Base-by-base conservation (phyloP, 2,113 vertebrate species). In the Sapayoa aenigma region DNA sequence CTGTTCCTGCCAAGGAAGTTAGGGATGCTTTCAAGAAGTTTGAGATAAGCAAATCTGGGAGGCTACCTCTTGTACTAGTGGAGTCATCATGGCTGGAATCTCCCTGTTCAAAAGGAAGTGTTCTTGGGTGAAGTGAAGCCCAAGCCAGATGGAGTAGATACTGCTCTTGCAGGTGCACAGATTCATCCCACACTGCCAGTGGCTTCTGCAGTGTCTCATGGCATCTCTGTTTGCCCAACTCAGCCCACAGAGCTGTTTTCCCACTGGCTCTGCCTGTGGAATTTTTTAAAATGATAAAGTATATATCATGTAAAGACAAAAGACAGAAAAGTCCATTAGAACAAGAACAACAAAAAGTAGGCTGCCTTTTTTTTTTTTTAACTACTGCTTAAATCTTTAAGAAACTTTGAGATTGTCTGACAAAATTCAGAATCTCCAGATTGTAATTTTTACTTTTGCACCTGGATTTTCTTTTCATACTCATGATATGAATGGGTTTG, bases 21-120 rank as follows among this genome's bases (percentile, higher is more conserved):
- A 31, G 56, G 59, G 90, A 41, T 84, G 89, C 73, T 95, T 91
- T 95, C 76, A 90, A 65, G 69, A n/a, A 59, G 84, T 24, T 28
- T 31, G 56, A 88, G 95, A 93, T 94, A 96, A 84, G 76, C 68
- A 90, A 44, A 92, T 68, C 88, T 90, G 83, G 47, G 83, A 95
- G 76, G 49, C 49, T 91, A 59, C 84, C 47, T 95, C 91, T 80
- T 86, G 18, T 90, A 33, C 68, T 90, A 83, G 33, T 41, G 89
- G 83, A 95, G 93, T 86, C 80, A 77, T 44, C 3, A 0, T 46
- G 95, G 35, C 93, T 90, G 65, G 24, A 78, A 84, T 78, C 90
- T 96, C 44, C 19, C 21, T 35, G 9, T 90, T 92, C 90, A 68
- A 93, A 88, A 94, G 85, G 52, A 96, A 72, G 76, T n/a, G 44